phyloP scores from a whole-genome alignment of 2,797 vertebrate species.

The Hippoglossus hippoglossus region DNA sequence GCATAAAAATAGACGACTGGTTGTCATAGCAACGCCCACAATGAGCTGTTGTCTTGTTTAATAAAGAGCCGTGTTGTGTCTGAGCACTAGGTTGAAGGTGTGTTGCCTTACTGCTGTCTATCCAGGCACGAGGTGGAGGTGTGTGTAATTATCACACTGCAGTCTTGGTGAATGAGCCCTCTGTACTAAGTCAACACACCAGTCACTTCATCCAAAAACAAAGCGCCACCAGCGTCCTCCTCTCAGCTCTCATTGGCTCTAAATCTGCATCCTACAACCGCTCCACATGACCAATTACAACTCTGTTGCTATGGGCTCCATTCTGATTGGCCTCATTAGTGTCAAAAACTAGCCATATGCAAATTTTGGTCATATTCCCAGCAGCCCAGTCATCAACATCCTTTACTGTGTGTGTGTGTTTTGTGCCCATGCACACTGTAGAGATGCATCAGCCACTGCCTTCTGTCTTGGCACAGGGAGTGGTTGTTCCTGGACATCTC shows the following conservation, averaged over 20 bases:
- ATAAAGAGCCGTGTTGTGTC: conserved; percentile 81
- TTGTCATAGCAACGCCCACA: conserved; percentile 87
- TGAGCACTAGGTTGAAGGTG: conserved; percentile 62
- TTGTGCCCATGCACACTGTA: conserved; percentile 9
- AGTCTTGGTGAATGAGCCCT: conserved; percentile 30
- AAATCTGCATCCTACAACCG: conserved; percentile 65
- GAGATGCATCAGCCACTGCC: conserved; percentile 3
- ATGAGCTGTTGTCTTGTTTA: conserved; percentile 88
- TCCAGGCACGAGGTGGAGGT: conserved; percentile 46
- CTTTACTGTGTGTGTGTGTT: conserved; percentile 32
- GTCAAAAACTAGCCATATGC: conserved; percentile 76
- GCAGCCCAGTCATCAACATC: conserved; percentile 64
- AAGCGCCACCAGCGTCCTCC: conserved; percentile 41
- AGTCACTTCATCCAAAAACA: conserved; percentile 39
- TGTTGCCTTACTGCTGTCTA: conserved; percentile 13
- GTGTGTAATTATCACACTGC: conserved; percentile 43
- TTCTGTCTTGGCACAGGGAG: conserved; percentile 35
- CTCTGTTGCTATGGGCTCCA: conserved; percentile 81
- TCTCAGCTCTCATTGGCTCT: conserved; percentile 58
- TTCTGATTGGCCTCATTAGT: conserved; percentile 83
- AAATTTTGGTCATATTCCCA: conserved; percentile 75
- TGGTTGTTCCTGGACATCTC: conserved; percentile 43
- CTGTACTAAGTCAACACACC: conserved; percentile 7
- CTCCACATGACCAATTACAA: conserved; percentile 74
- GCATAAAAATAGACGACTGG: conserved; percentile 88